A percentile compares a stretch with the other conserved stretches of the same genome.
These are phyloP conservation scores for Drosophila kepulauana DNA, from an alignment of 1,140 invertebrate species.

Conservation along the genomic window DNA sequence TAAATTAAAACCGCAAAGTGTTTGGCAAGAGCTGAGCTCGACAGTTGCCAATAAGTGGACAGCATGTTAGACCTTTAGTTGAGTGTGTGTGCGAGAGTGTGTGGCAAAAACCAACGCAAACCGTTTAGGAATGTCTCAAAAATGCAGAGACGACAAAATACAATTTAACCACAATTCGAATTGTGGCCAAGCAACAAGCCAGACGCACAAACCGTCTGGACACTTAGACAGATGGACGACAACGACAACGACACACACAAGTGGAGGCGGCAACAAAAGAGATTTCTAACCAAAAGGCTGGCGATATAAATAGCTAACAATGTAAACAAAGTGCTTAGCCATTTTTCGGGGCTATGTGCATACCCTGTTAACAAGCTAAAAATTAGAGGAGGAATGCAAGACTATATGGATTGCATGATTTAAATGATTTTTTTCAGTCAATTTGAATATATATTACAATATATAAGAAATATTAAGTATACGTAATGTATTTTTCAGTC, in stretches of 20 bases:
- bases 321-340: conserved; percentile 61
- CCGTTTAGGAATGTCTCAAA: conserved; percentile 37
- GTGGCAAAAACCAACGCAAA: conserved; percentile 23
- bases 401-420: no score
- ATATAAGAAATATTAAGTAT: conserved; percentile 1
- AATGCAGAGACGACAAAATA: conserved; percentile 56
- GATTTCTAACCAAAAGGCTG: conserved; percentile 16
- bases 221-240: background rate
- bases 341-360: conserved; percentile 29
- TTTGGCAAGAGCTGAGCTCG: conserved; percentile 58
- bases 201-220: background rate
- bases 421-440: background rate
- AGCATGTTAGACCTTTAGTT: background rate
- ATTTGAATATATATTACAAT: no score
- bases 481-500: background rate
- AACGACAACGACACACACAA: background rate
- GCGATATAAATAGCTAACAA: conserved; percentile 52
- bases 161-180: conserved; percentile 75
- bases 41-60: conserved; percentile 52
- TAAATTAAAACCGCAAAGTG: conserved; percentile 70
- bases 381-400: background rate
- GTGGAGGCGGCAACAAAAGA: background rate
- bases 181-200: conserved; percentile 52
- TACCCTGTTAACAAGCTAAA: conserved; percentile 6
- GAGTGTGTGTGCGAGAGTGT: background rate